phyloP scores from a whole-genome alignment of 2,113 vertebrate genomes.

The Herpailurus yagouaroundi region DNA sequence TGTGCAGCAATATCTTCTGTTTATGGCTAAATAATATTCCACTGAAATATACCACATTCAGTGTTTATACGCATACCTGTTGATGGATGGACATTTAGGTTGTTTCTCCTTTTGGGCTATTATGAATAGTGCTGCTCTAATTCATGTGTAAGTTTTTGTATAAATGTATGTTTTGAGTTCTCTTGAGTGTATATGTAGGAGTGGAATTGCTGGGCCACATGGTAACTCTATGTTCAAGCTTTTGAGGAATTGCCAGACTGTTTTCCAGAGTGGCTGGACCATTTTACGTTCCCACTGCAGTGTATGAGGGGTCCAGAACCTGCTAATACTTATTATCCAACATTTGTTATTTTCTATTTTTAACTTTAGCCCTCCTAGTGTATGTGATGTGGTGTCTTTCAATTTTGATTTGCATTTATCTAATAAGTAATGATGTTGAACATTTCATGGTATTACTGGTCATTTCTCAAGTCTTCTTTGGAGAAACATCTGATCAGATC shows the following conservation, averaged over 20 bases:
- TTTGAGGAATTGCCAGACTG: background rate
- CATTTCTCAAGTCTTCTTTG: background rate
- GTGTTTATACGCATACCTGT: background rate
- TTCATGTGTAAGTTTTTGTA: constrained; percentile 12
- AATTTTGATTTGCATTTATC: constrained; percentile 1
- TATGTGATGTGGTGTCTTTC: background rate
- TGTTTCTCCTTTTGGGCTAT: background rate
- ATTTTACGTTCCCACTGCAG: background rate
- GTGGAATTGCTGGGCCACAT: background rate
- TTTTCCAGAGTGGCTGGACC: background rate
- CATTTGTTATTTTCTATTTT: background rate
- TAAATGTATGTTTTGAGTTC: background rate
- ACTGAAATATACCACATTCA: background rate
- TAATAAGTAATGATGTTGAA: background rate
- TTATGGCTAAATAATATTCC: background rate
- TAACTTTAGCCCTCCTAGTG: background rate
- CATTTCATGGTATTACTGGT: background rate
- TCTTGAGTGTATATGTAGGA: background rate
- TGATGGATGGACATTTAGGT: background rate
- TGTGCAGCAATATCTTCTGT: background rate
- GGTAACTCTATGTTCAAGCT: background rate
- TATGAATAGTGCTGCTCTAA: background rate
- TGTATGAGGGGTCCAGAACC: background rate
- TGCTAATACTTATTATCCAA: background rate
- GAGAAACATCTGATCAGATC: constrained; percentile 22